Conservation (phyloP, 2,888 invertebrate genomes). For the Hemaris fuciformis region DNA sequence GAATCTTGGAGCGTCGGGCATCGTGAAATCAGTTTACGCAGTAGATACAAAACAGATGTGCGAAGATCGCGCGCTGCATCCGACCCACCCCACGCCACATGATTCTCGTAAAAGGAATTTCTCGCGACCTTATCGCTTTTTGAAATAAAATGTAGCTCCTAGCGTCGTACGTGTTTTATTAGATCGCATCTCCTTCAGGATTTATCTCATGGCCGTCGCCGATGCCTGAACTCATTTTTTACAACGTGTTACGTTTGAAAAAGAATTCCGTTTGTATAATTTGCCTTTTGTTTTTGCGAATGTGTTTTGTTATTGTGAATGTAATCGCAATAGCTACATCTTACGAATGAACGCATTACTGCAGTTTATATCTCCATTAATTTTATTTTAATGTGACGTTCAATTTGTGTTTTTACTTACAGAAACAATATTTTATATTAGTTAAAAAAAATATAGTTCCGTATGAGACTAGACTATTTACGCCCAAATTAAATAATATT, state of each 20-base stretch:
- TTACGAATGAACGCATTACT: too few species aligned
- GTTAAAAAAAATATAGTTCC: too few species aligned
- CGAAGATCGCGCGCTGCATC: constrained; percentile 46
- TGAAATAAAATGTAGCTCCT: constrained; percentile 79
- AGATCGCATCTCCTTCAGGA: constrained; percentile 71
- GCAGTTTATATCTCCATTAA: too few species aligned
- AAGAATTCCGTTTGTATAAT: constrained; percentile 59
- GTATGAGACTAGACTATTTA: too few species aligned
- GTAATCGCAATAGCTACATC: neutral
- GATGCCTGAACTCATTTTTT: constrained; percentile 55
- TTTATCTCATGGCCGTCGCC: constrained; percentile 71
- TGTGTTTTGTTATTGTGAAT: constrained; percentile 25
- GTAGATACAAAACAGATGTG: constrained; percentile 71
- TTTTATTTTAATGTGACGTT: too few species aligned
- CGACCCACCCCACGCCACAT: constrained; percentile 50
- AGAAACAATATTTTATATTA: too few species aligned
- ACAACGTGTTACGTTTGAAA: constrained; percentile 54
- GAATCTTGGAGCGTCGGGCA: constrained; percentile 6
- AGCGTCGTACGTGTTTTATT: constrained; percentile 79
- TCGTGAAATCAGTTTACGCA: constrained; percentile 16
- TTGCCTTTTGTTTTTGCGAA: constrained; percentile 47
- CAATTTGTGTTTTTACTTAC: too few species aligned
- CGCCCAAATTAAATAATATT: too few species aligned
- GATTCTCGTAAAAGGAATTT: constrained; percentile 79
- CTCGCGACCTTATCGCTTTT: constrained; percentile 79